Base-by-base conservation (phyloP, 2,888 invertebrate genomes). In the Mellilla xanthometata region DNA sequence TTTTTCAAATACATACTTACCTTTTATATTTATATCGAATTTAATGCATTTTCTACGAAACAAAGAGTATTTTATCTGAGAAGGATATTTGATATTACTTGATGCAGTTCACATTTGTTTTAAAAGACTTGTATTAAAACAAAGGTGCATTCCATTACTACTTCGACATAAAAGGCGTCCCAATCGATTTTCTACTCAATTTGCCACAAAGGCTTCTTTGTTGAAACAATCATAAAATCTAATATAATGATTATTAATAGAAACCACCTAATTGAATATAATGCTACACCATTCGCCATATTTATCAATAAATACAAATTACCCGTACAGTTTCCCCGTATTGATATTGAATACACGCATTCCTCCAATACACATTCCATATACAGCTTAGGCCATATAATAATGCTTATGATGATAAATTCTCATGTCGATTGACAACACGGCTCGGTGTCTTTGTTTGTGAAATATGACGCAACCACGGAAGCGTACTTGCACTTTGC, bases 391-490 rank as follows among this genome's bases (percentile, higher is more conserved):
- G 15, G 15, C 15, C 6, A 6, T 19, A 19, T 19, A 15, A 39
- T 35, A 30, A 34, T 45, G 50, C 39, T 34, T 24, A 33, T 40
- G 35, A 49, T 40, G 27, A 35, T 40, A 36, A 27, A 40, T 46
- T 40, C 11, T 35, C 30, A 12, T 24, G 27, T 30, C 12, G 26
- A 39, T 31, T 45, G 42, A 45, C 47, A 51, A 56, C 49, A 39
- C 34, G 22, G 29, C 28, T 36, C 33, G 33, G 30, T 12, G 38
- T 42, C 44, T 58, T 45, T 46, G 46, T 45, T 44, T 39, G 45
- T 55, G 56, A 54, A 57, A 58, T 34, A 46, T 57, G 54, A 57
- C 56, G 56, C 54, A 57, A 53, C 59, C 45, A 45, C 65, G 68
- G 68, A 70, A 69, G 61, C 56, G 49, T 47, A 56, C 34, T 45